A percentile compares a stretch with the other conserved stretches of the same genome.
These are phyloP conservation scores for Auanema freiburgensis DNA, from an alignment of 2,888 invertebrate species.

Conservation along the genomic window DNA sequence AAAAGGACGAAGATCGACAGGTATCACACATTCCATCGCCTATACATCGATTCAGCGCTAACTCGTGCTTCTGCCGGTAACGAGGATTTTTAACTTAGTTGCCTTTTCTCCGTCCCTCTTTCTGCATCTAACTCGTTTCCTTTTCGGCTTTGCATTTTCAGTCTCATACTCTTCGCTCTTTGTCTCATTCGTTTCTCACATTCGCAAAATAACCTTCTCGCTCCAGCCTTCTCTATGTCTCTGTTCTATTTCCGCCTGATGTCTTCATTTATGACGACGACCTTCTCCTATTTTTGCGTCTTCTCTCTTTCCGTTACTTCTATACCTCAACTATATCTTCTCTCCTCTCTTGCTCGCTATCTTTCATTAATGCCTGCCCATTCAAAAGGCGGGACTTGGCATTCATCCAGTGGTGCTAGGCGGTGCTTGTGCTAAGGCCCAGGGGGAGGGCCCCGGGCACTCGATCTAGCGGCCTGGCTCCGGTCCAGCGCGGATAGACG, in stretches of 20 bases:
- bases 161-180: too few species aligned
- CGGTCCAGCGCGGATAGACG: background rate
- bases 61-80: too few species aligned
- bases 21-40: too few species aligned
- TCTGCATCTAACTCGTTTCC: too few species aligned
- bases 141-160: too few species aligned
- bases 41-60: too few species aligned
- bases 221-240: constrained; percentile 1
- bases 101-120: too few species aligned
- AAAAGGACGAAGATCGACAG: too few species aligned
- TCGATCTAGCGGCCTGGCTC: constrained; percentile 9
- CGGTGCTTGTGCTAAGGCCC: constrained; percentile 11
- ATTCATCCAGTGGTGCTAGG: constrained; percentile 12
- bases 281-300: background rate
- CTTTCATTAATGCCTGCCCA: constrained; percentile 5
- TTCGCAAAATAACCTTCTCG: background rate
- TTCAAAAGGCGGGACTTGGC: constrained; percentile 15
- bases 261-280: background rate
- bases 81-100: too few species aligned
- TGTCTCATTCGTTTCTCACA: too few species aligned
- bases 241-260: background rate
- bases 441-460: constrained; percentile 3
- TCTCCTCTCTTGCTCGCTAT: constrained; percentile 3
- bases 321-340: constrained; percentile 11
- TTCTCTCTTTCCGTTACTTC: background rate